Evolutionary conservation across 2,797 vertebrate genomes (phyloP), one percentile per base, ranked within the genome.

Genomic region (Cirrhinus mrigala): DNA sequence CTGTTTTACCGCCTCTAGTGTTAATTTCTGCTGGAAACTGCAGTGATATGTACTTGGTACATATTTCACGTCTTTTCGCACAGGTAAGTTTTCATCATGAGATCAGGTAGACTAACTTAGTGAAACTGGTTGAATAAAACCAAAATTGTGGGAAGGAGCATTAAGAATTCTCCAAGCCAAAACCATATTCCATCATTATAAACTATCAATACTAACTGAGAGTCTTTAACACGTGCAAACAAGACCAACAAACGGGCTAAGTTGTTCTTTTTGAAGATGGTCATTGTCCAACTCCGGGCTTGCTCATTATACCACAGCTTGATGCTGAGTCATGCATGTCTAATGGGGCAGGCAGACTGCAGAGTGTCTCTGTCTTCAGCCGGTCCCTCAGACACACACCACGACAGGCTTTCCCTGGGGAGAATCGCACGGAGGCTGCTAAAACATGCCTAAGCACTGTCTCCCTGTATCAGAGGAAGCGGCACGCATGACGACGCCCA

Each of bases 251-350:
- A 69, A 68, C 33, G 44, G 75, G 11, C 50, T 79, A 44, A 78
- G 24, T 84, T 79, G 75, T 79, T 84, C 74, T 69, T 44, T 84
- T 70, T 84, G 37, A 70, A 78, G 64, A 84, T 79, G 75, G 40
- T 73, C 66, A 44, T 81, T 84, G 81, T 64, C 69, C 74, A 80
- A 66, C 60, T 81, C 52, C 79, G 69, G 33, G 56, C 44, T 76
- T 15, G 52, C 70, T 84, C 75, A 78, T 87, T 75, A 86, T 75
- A 78, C 75, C 46, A 78, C 85, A 82, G 78, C 54, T 76, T 82
- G 79, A 56, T 87, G 85, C 80, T 87, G 85, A 87, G 83, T 85
- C 85, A 83, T 85, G 85, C 85, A 85, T 89, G 85, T 85, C 83
- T 85, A 83, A 89, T 89, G 83, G 79, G 52, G 83, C 68, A 58